Evolutionary conservation across 2,113 vertebrate species (phyloP), one percentile per base, ranked within the genome.

Genomic region (Monopterus albus): DNA sequence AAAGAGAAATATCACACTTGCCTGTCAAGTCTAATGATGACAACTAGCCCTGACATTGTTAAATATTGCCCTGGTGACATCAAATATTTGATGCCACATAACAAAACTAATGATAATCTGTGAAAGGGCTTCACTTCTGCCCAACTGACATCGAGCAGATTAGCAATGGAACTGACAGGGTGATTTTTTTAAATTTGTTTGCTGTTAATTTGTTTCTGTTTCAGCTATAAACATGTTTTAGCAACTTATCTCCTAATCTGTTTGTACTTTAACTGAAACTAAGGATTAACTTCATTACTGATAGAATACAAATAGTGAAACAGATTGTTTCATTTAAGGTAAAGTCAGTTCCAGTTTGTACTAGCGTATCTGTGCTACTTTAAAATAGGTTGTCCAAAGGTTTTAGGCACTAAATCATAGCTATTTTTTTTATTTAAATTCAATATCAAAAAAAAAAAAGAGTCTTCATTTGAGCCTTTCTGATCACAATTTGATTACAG

Each of bases 41-140:
- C 33, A 63, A 43, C 33, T 6, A 7, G 17, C 21, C 10, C 9
- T 42, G 36, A 61, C 49, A 33, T n/a, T 49, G 39, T 72, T 71
- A 61, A 79, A 63, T 52, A 57, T 67, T 67, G 2, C 17, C 31
- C 13, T 3, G 6, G 26, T 1, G 13, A 49, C 29, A 18, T 56
- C 42, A 40, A 39, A 67, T 59, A 43, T 72, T 53, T 63, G n/a
- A 58, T 38, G 38, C 49, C 51, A 43, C 26, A 58, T 36, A 33
- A 23, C 12, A 58, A 49, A 52, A 45, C 13, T 46, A 40, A 75
- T 56, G 28, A 65, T 26, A 8, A 28, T 18, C 53, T 13, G 29
- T 52, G 45, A 13, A 18, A n/a, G 12, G 14, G 18, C 7, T 29
- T 53, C 5, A 23, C 42, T 47, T 52, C 4, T 14, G 17, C 31